Evolutionary conservation across 2,797 vertebrate genomes (phyloP).

Genomic region (Lagocephalus sceleratus): DNA sequence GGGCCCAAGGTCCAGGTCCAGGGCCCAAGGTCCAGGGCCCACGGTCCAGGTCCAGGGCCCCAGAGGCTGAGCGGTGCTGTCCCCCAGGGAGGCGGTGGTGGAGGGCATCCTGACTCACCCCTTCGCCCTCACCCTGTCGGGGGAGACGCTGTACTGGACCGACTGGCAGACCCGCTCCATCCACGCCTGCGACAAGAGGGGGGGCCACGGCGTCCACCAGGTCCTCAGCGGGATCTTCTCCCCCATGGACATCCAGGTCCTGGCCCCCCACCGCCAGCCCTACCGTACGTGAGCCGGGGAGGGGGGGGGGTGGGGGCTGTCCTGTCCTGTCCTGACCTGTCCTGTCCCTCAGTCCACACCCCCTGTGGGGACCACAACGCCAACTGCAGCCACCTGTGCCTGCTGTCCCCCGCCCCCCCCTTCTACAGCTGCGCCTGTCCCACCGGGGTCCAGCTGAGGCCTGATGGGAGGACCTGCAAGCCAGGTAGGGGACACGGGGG

Average conservation of each 20-base stretch:
- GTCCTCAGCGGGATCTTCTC: conserved; percentile 98
- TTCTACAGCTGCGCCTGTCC: conserved; percentile 92
- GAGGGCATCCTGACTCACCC: conserved; percentile 95
- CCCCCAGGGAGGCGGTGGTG: conserved; percentile 87
- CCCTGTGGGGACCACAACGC: conserved; percentile 88
- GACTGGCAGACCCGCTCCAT: conserved; percentile 98
- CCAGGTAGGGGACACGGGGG: conserved; percentile 79
- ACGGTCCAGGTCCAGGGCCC: no score
- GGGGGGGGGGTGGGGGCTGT: no score
- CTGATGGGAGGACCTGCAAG: conserved; percentile 87
- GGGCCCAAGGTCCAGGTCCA: no score
- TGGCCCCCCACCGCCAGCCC: conserved; percentile 88
- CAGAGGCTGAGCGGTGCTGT: conserved; percentile 4
- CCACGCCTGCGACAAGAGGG: conserved; percentile 91
- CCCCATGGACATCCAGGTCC: conserved; percentile 96
- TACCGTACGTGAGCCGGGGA: conserved; percentile 79
- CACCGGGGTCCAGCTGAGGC: conserved; percentile 91
- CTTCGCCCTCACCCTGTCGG: conserved; percentile 92
- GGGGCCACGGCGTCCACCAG: conserved; percentile 82
- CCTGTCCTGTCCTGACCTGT: neutral
- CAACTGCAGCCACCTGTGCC: conserved; percentile 94
- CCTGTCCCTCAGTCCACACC: conserved; percentile 67
- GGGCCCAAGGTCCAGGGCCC: no score
- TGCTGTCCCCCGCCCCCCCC: conserved; percentile 87
- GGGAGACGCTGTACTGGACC: conserved; percentile 95